Percentiles rank a stretch among this genome's conserved stretches.
phyloP scores from a whole-genome alignment of 2,113 vertebrate species.

The Coregonus clupeaformis region DNA sequence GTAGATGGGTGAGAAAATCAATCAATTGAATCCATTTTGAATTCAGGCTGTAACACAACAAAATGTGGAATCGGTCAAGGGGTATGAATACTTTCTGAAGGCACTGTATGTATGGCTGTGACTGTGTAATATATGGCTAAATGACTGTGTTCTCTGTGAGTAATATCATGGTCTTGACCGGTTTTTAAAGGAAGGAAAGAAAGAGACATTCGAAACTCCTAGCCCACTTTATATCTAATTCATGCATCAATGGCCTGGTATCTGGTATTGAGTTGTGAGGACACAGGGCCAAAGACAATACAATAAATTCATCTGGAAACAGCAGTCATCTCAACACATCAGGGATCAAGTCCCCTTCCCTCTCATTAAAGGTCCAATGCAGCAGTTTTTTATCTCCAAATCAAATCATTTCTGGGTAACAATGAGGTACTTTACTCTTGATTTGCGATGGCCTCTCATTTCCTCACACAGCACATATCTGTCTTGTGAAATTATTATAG shows the following conservation, averaged over 20 bases:
- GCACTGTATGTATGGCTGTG: no score
- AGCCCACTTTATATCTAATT: constrained; percentile 45
- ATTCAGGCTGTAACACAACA: no score
- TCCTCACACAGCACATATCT: background rate
- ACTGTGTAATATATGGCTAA: no score
- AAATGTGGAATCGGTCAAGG: no score
- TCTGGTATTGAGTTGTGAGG: background rate
- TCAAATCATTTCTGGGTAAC: background rate
- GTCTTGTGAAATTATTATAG: background rate
- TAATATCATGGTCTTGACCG: constrained; percentile 60
- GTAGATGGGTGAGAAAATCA: no score
- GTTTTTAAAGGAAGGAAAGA: constrained; percentile 44
- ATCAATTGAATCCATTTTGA: no score
- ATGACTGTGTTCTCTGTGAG: constrained; percentile 20
- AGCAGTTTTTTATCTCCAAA: background rate
- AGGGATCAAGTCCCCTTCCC: background rate
- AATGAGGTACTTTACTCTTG: background rate
- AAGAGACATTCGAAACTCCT: constrained; percentile 41
- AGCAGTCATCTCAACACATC: background rate
- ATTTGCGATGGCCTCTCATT: background rate
- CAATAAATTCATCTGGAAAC: background rate
- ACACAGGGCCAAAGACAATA: background rate
- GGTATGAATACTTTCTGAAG: no score
- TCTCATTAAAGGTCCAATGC: no score
- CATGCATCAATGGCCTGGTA: background rate